A percentile compares a stretch with the other conserved stretches of the same genome.
phyloP scores from a whole-genome alignment of 2,888 invertebrate genomes.

The Agrenia bidenticulata region DNA sequence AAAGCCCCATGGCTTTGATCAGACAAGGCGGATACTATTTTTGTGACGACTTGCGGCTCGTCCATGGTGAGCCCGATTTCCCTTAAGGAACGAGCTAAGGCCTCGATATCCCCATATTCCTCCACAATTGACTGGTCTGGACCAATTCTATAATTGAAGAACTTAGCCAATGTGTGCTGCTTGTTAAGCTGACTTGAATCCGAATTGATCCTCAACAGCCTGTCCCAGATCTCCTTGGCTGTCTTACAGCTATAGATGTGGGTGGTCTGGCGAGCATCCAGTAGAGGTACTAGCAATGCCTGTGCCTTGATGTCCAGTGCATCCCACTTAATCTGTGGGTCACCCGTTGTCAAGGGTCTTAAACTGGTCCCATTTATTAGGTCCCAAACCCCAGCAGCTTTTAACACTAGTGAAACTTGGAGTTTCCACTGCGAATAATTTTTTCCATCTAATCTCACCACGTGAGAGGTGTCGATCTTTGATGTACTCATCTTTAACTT shows the following conservation, averaged over 20 bases:
- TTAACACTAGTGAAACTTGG: conserved; percentile 1
- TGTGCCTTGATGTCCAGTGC: conserved; percentile 7
- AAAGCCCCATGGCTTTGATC: conserved; percentile 14
- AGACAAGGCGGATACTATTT: conserved; percentile 21
- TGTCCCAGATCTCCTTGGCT: background rate
- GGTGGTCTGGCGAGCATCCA: background rate
- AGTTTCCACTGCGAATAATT: conserved; percentile 14
- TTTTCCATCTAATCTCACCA: background rate
- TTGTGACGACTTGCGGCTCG: conserved; percentile 12
- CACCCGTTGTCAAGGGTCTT: background rate
- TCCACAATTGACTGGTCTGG: background rate
- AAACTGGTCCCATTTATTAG: background rate
- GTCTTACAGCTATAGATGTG: conserved; percentile 6
- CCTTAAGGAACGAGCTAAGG: conserved; percentile 6
- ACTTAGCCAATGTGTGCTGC: conserved; percentile 11
- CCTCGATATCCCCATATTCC: conserved; percentile 17
- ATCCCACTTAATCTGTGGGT: background rate
- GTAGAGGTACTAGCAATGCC: background rate
- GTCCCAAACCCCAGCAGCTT: conserved; percentile 4
- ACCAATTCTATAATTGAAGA: conserved; percentile 15
- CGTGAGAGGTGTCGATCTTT: background rate
- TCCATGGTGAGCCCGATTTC: conserved; percentile 16
- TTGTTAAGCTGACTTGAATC: conserved; percentile 18
- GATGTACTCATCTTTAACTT: too few relatives aligned
- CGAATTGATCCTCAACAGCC: background rate